Base-by-base conservation (phyloP, 2,888 invertebrate genomes). In the Eupithecia pulchellata region DNA sequence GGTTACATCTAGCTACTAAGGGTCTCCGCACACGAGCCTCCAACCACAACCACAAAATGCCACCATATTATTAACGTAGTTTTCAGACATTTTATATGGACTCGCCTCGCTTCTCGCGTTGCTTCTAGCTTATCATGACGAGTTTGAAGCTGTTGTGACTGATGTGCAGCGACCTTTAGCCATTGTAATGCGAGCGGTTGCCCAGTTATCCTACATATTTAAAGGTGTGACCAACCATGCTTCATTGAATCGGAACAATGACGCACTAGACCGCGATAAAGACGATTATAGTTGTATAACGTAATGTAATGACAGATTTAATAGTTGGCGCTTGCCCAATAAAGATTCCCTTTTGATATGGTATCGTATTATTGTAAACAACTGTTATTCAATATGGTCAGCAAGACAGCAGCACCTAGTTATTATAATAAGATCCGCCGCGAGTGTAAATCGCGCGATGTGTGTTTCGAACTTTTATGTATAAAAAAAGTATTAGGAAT, bases 171-270 rank as follows among this genome's bases (percentile, higher is more conserved):
- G n/a, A n/a, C n/a, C n/a, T n/a, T n/a, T n/a, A n/a, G 8, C 2
- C 29, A 57, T 29, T 57, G 57, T 57, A 57, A 57, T 57, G 6
- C 27, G 27, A 57, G 27, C 14, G 27, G 55, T 57, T 57, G 55
- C 14, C 57, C 13, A 25, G 27, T 52, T 64, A 55, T n/a, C 39
- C 17, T 17, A 25, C 29, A 29, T 32, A 25, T 17, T 20, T 64
- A 64, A 17, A 27, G 55, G 34, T 65, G 34, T 25, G 64, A 34
- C 55, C 55, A 25, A 34, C 14, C 32, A 55, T 30, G 52, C 52
- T 8, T 60, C 32, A 61, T 32, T 61, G 61, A 25, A 17, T 63
- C 78, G 79, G 76, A 77, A 78, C 76, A 36, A 61, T 61, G 34
- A 32, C 14, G 25, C 25, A 25, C 32, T 5, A 32, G 34, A 61